Percentiles rank a stretch among this genome's conserved stretches.
Conservation (phyloP, 2,888 invertebrate genomes). For the Heliconius ismenius region DNA sequence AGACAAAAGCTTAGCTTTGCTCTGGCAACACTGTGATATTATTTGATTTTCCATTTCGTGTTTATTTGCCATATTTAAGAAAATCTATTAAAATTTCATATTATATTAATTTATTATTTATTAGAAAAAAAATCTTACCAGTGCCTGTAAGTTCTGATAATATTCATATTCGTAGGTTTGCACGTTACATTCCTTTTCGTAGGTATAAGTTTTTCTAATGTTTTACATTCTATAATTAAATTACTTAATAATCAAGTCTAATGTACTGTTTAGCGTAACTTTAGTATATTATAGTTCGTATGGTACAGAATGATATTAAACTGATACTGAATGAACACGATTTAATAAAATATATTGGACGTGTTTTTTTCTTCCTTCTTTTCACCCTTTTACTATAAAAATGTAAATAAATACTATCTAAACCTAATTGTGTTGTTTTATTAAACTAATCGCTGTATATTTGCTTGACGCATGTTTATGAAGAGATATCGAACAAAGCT, state of each 20-base stretch:
- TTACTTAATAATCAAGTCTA: conserved; percentile 35
- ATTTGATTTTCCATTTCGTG: conserved; percentile 50
- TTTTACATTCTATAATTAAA: conserved; percentile 41
- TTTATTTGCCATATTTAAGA: conserved; percentile 18
- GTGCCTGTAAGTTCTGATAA: conserved; percentile 78
- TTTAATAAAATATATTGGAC: conserved; percentile 52
- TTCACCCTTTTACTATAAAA: conserved; percentile 51
- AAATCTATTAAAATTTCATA: conserved; percentile 41
- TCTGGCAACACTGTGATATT: conserved; percentile 73
- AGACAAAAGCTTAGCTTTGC: conserved; percentile 44
- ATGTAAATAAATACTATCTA: conserved; percentile 64
- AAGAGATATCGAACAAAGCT: conserved; percentile 2
- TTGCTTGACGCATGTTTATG: conserved; percentile 52
- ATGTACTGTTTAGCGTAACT: conserved; percentile 37
- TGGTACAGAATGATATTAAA: conserved; percentile 37
- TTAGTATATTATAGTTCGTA: conserved; percentile 36
- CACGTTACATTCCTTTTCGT: conserved; percentile 56
- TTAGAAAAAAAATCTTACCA: conserved; percentile 56
- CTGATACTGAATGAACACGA: conserved; percentile 34
- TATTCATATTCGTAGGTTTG: conserved; percentile 67
- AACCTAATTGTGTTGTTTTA: conserved; percentile 68
- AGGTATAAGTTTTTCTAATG: conserved; percentile 39
- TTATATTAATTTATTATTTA: conserved; percentile 50
- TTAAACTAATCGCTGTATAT: conserved; percentile 64
- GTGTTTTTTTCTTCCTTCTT: conserved; percentile 46